Evolutionary conservation across 2,113 vertebrate genomes (phyloP), one percentile per base, ranked within the genome.

Genomic region (Ceyx margarethae): DNA sequence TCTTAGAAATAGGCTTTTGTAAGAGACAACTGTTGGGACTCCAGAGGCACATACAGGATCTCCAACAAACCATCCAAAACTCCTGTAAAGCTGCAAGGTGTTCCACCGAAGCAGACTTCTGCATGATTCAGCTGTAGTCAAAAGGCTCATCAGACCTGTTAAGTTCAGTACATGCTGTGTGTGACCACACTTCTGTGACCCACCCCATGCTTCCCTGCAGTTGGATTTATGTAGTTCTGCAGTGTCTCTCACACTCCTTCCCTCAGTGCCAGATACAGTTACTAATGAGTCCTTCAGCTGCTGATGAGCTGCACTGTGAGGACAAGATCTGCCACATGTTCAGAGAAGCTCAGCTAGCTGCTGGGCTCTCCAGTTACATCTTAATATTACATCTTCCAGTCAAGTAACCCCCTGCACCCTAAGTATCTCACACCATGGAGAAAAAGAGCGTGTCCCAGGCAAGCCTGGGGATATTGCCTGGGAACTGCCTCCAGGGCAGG

Each of bases 241-340:
- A 58, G 74, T 43, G 62, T 28, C 51, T 74, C 37, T 22, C 54
- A 13, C 33, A 5, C 2, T 18, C 40, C 50, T 58, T 40, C 5
- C 26, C 42, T 58, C 62, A 35, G 37, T 3, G 48, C 46, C 67
- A 40, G 58, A 11, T 11, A 29, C 13, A 84, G 73, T 6, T 3
- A 0, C 15, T 13, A 13, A 4, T 10, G 33, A 58, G 23, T 15
- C n/a, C 75, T 71, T 13, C 23, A 62, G 40, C 71, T 68, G 17
- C 6, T 28, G 57, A 48, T 9, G 22, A 71, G 23, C 22, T 46
- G 45, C 1, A 29, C 35, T 5, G 6, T 21, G 18, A 68, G 45
- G 35, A 53, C 2, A 40, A 13, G 4, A 29, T 15, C n/a, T 48
- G 26, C 40, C 45, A 21, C 15, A 5, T 0, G 2, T 11, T 69